Conservation (phyloP, 1,140 invertebrate species). For the Hylyphantes graminicola region DNA sequence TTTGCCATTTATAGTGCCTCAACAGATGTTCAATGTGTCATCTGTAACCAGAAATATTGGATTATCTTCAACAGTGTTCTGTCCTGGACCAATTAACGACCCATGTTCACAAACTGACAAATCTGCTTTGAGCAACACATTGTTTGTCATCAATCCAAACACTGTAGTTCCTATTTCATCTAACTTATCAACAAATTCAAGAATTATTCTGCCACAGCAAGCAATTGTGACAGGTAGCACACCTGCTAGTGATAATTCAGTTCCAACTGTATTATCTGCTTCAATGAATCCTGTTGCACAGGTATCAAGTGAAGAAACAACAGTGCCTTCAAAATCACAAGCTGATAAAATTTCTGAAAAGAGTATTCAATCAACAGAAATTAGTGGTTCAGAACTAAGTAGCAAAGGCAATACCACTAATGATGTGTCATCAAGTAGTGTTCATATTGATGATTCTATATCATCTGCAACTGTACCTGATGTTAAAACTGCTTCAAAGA, state of each 20-base stretch:
- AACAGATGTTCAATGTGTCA: slow-evolving; percentile 46
- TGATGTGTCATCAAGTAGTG: background rate
- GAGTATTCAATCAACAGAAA: background rate
- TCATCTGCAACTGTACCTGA: background rate
- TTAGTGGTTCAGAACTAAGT: background rate
- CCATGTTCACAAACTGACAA: slow-evolving; percentile 29
- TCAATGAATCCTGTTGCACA: slow-evolving; percentile 29
- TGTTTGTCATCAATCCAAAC: slow-evolving; percentile 32
- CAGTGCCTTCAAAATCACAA: slow-evolving; percentile 46
- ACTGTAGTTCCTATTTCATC: slow-evolving; percentile 58
- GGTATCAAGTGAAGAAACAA: slow-evolving; percentile 11
- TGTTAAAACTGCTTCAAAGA: background rate
- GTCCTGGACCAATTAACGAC: slow-evolving; percentile 25
- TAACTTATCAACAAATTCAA: slow-evolving; percentile 30
- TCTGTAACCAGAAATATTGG: slow-evolving; percentile 45
- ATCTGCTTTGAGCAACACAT: slow-evolving; percentile 33
- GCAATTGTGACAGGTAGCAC: slow-evolving; percentile 10
- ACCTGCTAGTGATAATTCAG: slow-evolving; percentile 18
- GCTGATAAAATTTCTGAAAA: background rate
- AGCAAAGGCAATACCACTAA: background rate
- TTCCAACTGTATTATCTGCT: slow-evolving; percentile 26
- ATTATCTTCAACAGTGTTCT: slow-evolving; percentile 11
- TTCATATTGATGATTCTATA: background rate
- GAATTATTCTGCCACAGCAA: slow-evolving; percentile 40
- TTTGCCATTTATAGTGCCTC: slow-evolving; percentile 50